phyloP scores from a whole-genome alignment of 2,888 invertebrate species.

The Dendrolimus houi region DNA sequence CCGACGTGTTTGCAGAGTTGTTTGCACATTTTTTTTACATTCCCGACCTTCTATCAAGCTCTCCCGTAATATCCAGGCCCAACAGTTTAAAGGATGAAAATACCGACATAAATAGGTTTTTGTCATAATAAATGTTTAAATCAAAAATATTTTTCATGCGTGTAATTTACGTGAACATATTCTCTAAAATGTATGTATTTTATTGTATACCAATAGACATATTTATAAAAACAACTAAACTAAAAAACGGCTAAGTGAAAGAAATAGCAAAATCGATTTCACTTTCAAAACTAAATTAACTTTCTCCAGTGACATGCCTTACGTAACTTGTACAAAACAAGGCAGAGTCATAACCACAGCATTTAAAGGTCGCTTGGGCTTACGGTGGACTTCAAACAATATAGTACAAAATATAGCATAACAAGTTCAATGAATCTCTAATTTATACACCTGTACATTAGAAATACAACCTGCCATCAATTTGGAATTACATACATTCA shows the following conservation, averaged over 20 bases:
- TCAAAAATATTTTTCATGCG: too few species aligned
- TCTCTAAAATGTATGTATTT: too few species aligned
- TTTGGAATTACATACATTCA: too few species aligned
- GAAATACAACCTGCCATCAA: too few species aligned
- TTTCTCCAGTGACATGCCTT: conserved; percentile 75
- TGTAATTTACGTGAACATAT: too few species aligned
- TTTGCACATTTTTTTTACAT: conserved; percentile 76
- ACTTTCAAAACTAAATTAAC: conserved; percentile 77
- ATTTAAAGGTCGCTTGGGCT: conserved; percentile 55
- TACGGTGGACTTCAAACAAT: too few species aligned
- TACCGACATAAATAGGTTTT: not conserved
- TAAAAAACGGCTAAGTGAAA: conserved; percentile 64
- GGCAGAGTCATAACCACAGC: conserved; percentile 56
- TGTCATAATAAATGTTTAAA: too few species aligned
- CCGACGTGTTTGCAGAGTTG: conserved; percentile 73
- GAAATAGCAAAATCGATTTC: conserved; percentile 74
- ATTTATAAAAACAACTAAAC: too few species aligned
- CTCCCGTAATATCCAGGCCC: conserved; percentile 37
- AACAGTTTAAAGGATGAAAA: conserved; percentile 16
- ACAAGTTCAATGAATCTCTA: too few species aligned
- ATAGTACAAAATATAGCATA: too few species aligned
- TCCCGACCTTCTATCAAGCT: conserved; percentile 65
- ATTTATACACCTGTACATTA: too few species aligned
- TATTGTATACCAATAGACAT: too few species aligned
- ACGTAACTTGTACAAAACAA: conserved; percentile 67